Conservation (phyloP, 2,113 vertebrate genomes). For the Steatornis caripensis region DNA sequence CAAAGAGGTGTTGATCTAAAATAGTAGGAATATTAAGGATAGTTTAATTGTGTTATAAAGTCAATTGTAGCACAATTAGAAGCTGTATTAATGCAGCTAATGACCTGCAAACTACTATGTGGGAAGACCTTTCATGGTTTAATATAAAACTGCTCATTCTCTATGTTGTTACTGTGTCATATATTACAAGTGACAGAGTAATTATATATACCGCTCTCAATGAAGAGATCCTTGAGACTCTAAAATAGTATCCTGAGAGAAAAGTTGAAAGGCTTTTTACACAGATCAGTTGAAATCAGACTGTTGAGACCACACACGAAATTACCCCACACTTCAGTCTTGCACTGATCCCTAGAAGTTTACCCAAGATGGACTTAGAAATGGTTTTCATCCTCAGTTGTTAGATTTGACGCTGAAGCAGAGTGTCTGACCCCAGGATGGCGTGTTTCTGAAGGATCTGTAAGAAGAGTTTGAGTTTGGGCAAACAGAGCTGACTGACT, state of each 20-base stretch:
- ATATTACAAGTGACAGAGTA: background rate
- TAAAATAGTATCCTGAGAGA: background rate
- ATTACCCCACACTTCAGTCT: fast-evolving
- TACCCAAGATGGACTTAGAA: fast-evolving
- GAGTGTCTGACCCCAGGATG: background rate
- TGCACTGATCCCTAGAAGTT: background rate
- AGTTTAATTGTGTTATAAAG: background rate
- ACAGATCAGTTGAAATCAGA: background rate
- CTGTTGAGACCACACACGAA: background rate
- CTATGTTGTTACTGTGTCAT: background rate
- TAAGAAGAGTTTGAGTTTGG: background rate
- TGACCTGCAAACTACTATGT: background rate
- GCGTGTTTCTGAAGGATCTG: background rate
- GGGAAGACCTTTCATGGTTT: background rate
- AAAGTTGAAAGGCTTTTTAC: background rate
- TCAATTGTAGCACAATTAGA: background rate
- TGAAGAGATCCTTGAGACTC: background rate
- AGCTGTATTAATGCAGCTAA: background rate
- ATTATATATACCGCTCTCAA: background rate
- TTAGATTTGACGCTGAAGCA: background rate
- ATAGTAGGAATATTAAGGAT: background rate
- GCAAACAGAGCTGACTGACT: background rate
- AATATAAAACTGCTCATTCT: background rate
- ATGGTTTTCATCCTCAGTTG: background rate
- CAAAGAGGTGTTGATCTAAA: background rate